Percentiles rank a stretch among this genome's conserved stretches.
These are phyloP conservation scores for Sarcophaga rosellei DNA, from an alignment of 2,888 invertebrate genomes.

Conservation along the genomic window DNA sequence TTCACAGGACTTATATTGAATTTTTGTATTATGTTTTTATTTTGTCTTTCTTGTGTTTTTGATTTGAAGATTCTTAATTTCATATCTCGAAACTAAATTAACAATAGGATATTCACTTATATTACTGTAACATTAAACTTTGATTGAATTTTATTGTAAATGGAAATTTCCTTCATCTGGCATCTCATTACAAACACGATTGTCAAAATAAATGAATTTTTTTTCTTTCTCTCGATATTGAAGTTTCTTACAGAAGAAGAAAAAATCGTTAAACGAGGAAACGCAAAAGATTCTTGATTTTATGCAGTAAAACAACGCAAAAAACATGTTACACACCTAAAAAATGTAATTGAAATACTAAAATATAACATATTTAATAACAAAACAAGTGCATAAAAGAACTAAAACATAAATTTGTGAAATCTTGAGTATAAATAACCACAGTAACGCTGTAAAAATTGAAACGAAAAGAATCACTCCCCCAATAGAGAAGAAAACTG, in stretches of 20 bases:
- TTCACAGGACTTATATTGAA: too few relatives aligned
- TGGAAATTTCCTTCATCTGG: constrained; percentile 2
- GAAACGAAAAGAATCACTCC: constrained; percentile 32
- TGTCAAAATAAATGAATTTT: constrained; percentile 42
- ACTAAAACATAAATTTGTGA: constrained; percentile 15
- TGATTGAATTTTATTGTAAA: neutral
- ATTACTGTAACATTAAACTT: too few relatives aligned
- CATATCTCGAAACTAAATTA: too few relatives aligned
- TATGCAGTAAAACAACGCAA: constrained; percentile 44
- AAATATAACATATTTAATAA: neutral
- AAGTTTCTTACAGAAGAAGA: constrained; percentile 52
- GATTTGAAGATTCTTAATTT: too few relatives aligned
- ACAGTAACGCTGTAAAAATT: constrained; percentile 1
- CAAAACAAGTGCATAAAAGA: constrained; percentile 36
- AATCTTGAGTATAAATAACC: neutral
- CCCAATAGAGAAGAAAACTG: constrained; percentile 60
- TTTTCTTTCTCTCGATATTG: constrained; percentile 54
- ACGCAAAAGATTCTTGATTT: constrained; percentile 47
- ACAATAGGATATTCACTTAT: too few relatives aligned
- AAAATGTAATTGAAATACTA: constrained; percentile 57
- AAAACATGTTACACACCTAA: constrained; percentile 51
- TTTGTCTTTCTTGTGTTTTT: too few relatives aligned
- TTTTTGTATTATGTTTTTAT: too few relatives aligned
- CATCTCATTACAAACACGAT: neutral
- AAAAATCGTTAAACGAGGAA: constrained; percentile 62